Base-by-base conservation (phyloP, 2,888 invertebrate species). In the Polia nebulosa region DNA sequence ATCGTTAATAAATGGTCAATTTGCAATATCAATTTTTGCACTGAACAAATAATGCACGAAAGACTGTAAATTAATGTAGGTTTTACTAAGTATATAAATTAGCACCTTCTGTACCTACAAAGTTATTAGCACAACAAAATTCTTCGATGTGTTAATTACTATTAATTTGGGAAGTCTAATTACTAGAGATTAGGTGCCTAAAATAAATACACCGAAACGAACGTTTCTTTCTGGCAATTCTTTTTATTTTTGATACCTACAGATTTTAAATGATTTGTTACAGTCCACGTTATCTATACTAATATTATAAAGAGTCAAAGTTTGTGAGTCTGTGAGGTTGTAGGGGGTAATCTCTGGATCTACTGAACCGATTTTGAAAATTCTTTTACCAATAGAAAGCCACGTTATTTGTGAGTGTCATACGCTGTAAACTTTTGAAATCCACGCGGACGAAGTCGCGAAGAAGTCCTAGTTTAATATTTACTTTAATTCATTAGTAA, bases 91-190 rank as follows among this genome's bases (percentile, higher is more conserved):
- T 47, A 75, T 20, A 17, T n/a, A 61, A 60, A 64, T 78, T 64
- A 51, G 41, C 57, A 27, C 2, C 20, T 59, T 11, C 17, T 25
- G 13, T 17, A 47, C n/a, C n/a, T n/a, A n/a, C 3, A 11, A 15
- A 72, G 36, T 59, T 57, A 58, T 41, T 61, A 77, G 34, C 51
- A 56, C 36, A 44, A 57, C 17, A 52, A 47, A 58, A 58, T 59
- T 59, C 61, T 49, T 44, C 13, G 29, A 47, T n/a, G 32, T 64
- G 60, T 22, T 64, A 75, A 80, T 68, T 63, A 72, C 47, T 64
- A 34, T 55, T 64, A 55, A 70, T 80, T 64, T 61, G 29, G 34
- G 15, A 36, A 29, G 25, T 29, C 13, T 75, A 60, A 65, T 79
- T 70, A 56, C 25, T 41, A 51, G 17, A n/a, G 45, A 41, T 17